Conservation (phyloP, 2,797 vertebrate species). For the Danio kyathit region DNA sequence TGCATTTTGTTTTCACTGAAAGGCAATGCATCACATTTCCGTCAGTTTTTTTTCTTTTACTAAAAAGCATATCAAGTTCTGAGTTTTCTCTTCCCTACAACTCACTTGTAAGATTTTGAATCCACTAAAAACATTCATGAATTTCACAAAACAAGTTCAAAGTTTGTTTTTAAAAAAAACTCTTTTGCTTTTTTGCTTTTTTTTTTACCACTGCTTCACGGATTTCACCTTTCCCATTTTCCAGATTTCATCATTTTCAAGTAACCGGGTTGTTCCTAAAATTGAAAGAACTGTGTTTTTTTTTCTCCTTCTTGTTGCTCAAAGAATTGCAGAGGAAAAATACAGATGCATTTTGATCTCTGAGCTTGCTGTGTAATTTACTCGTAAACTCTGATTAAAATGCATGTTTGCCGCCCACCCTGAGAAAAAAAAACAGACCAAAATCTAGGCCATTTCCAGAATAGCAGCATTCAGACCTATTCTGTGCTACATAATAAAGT, state of each 20-base stretch:
- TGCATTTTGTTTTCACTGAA: not conserved
- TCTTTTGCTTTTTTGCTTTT: not conserved
- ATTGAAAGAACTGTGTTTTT: constrained; percentile 18
- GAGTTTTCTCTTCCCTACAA: not conserved
- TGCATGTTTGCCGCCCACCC: constrained; percentile 56
- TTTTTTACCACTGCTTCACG: not conserved
- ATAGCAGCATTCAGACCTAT: constrained; percentile 48
- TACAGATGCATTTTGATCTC: constrained; percentile 48
- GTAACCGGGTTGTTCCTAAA: not conserved
- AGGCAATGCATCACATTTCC: constrained; percentile 12
- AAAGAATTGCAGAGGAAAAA: constrained; percentile 39
- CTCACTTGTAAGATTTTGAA: not conserved
- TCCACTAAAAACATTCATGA: not conserved
- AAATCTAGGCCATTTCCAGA: constrained; percentile 60
- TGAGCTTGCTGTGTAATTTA: constrained; percentile 33
- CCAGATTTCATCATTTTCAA: not conserved
- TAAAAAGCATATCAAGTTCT: not conserved
- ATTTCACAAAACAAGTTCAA: not conserved
- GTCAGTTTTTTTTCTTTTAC: not conserved
- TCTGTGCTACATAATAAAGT: constrained; percentile 42
- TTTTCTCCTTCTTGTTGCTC: not conserved
- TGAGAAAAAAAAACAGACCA: constrained; percentile 22
- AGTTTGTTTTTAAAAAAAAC: too few species aligned
- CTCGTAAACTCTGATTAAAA: constrained; percentile 46
- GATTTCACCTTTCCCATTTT: not conserved